Conservation (phyloP, 2,888 invertebrate genomes). For the Clitarchus hookeri region DNA sequence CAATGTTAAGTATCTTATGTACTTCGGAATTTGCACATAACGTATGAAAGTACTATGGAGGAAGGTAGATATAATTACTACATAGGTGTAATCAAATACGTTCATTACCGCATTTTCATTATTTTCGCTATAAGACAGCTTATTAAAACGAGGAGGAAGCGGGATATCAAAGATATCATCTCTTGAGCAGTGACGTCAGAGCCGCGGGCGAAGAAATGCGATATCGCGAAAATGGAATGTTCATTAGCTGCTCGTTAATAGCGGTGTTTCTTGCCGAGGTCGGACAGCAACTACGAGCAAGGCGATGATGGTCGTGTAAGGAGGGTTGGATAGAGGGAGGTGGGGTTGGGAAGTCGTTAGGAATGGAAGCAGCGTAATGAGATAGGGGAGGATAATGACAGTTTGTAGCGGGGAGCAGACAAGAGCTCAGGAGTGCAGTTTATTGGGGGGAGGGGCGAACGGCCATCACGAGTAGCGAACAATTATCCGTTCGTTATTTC, state of each 20-base stretch:
- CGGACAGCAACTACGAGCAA: not conserved
- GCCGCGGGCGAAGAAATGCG: not conserved
- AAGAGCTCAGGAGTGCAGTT: not conserved
- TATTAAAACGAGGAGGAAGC: not conserved
- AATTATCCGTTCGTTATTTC: not conserved
- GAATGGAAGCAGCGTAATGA: not conserved
- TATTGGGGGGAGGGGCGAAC: not conserved
- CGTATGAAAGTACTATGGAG: too few relatives aligned
- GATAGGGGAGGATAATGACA: slow-evolving; percentile 3
- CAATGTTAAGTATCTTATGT: too few relatives aligned
- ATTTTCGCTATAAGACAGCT: too few relatives aligned
- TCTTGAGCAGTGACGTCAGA: not conserved
- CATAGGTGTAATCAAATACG: too few relatives aligned
- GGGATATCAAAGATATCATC: not conserved
- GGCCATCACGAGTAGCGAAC: not conserved
- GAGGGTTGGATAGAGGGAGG: not conserved
- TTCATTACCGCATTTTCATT: too few relatives aligned
- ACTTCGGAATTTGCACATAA: too few relatives aligned
- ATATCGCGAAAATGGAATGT: not conserved
- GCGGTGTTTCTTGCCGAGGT: not conserved
- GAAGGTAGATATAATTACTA: too few relatives aligned
- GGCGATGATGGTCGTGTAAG: not conserved
- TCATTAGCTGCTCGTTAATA: not conserved
- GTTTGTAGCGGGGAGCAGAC: not conserved
- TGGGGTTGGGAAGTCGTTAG: not conserved